Evolutionary conservation across 2,888 invertebrate genomes (phyloP), one percentile per base, ranked within the genome.

Genomic region (Notodonta dromedarius): DNA sequence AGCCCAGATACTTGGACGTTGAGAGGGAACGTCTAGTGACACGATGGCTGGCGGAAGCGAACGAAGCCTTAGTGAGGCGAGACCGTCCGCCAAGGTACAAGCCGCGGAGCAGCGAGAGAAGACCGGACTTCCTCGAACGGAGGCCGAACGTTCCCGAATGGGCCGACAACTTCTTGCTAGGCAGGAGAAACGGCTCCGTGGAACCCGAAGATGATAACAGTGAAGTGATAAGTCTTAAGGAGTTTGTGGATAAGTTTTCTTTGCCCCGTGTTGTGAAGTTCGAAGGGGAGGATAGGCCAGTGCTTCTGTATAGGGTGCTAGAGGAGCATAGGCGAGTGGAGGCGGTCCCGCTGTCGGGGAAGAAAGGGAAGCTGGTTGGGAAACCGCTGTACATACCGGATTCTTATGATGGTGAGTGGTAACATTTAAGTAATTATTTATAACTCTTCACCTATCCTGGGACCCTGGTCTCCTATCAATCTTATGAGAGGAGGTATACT

Each of bases 361-460:
- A 94, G 85, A 94, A 94, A 70, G 94, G 94, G 57, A 94, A 94
- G 79, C 79, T 93, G 69, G 94, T 94, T 14, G 94, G 94, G 16
- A 94, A 94, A 70, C 91, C 95, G 61, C 85, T 95, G 67, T 95
- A 94, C 76, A 95, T 95, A 81, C 95, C 95, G 69, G 95, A 95
- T 83, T 95, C 95, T 70, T 95, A 95, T 87, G 94, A 95, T 86
- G 95, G 95, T 95, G 73, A 94, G 94, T 92, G 39, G 46, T 4
- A 13, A 5, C 13, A n/a, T 46, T 46, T 46, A n/a, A 12, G 9
- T 44, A n/a, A 11, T 42, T 46, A 13, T 46, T 13, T 5, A n/a
- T n/a, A 11, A 42, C 42, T 8, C 42, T 42, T 11, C 9, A 1
- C 12, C 4, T 9, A 11, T 42, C 11, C 42, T 12, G 9, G 4